Evolutionary conservation across 2,888 invertebrate species (phyloP).

Genomic region (Lysandra coridon): DNA sequence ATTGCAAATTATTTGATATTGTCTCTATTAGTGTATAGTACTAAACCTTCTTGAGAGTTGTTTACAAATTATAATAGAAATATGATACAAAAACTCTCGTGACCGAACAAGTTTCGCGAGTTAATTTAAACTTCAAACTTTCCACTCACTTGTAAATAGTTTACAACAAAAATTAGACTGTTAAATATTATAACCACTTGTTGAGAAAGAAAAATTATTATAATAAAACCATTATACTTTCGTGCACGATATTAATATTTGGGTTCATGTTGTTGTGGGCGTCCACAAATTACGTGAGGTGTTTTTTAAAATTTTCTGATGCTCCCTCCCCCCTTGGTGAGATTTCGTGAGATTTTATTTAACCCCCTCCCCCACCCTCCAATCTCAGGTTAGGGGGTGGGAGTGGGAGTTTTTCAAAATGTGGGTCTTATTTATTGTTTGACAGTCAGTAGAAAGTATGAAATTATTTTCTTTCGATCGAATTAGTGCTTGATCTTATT

Average conservation of each 20-base stretch:
- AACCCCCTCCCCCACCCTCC: no score
- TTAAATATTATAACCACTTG: not conserved
- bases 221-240: not conserved
- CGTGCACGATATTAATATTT: not conserved
- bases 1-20: not conserved
- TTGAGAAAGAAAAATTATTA: not conserved
- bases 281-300: no score
- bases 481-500: no score
- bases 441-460: no score
- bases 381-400: no score
- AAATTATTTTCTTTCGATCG: no score
- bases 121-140: conserved; percentile 30
- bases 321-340: no score
- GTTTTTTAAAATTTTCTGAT: no score
- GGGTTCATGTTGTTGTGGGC: no score
- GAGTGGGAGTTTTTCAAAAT: no score
- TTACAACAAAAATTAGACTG: conserved; percentile 16
- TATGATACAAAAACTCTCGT: conserved; percentile 6
- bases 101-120: conserved; percentile 2
- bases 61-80: conserved; percentile 8
- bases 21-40: not conserved
- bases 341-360: no score
- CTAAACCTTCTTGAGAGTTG: not conserved
- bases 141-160: conserved; percentile 13
- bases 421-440: no score